These are phyloP conservation scores for Pterois miles DNA, from an alignment of 2,797 vertebrate species.

Conservation along the genomic window DNA sequence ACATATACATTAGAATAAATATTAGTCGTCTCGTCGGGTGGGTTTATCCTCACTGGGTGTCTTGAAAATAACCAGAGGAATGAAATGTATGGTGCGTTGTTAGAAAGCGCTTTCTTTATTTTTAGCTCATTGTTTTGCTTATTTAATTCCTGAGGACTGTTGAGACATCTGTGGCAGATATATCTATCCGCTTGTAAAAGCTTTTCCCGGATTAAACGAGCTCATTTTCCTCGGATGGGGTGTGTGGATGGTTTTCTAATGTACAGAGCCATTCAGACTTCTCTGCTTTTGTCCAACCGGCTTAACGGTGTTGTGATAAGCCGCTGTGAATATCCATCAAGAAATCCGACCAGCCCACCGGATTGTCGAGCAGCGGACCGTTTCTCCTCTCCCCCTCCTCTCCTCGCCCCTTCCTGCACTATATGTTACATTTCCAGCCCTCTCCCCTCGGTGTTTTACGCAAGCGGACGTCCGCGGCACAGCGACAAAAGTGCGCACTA, in stretches of 20 bases:
- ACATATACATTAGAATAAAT: background rate
- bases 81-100: background rate
- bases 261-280: slow-evolving; percentile 39
- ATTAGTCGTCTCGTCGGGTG: background rate
- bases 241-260: slow-evolving; percentile 22
- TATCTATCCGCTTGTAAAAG: slow-evolving; percentile 12
- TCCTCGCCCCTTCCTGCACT: slow-evolving; percentile 21
- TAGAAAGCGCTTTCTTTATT: background rate
- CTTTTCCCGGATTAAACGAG: slow-evolving; percentile 40
- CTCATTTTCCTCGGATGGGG: slow-evolving; percentile 21
- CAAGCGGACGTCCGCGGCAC: slow-evolving; percentile 69
- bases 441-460: slow-evolving; percentile 61
- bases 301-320: slow-evolving; percentile 76
- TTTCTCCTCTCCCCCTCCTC: background rate
- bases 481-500: slow-evolving; percentile 63
- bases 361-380: slow-evolving; percentile 58
- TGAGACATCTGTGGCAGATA: slow-evolving; percentile 26
- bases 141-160: background rate
- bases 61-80: background rate
- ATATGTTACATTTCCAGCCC: slow-evolving; percentile 64
- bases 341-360: slow-evolving; percentile 68
- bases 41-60: background rate
- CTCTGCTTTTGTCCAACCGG: slow-evolving; percentile 48
- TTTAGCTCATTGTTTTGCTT: background rate
- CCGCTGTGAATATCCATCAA: slow-evolving; percentile 74